These are phyloP conservation scores for Gouania willdenowi DNA, from an alignment of 2,797 vertebrate genomes.

Conservation along the genomic window DNA sequence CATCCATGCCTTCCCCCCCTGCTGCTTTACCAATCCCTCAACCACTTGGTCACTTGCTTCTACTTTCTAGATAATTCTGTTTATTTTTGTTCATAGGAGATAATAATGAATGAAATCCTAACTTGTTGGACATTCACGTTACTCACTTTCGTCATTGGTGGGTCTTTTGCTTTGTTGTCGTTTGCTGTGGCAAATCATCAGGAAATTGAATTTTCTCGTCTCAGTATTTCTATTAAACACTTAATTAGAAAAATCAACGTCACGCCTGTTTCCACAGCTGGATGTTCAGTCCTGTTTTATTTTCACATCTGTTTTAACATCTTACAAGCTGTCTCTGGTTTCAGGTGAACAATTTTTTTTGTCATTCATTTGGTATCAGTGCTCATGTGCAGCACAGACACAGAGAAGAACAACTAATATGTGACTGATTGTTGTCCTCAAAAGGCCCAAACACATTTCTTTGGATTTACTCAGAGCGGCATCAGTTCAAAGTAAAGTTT, in stretches of 20 bases:
- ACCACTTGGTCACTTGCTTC: too few relatives aligned
- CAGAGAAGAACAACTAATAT: background rate
- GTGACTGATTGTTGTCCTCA: background rate
- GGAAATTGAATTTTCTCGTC: slow-evolving; percentile 5
- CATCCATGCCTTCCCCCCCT: too few relatives aligned
- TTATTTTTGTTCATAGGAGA: too few relatives aligned
- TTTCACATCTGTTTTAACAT: background rate
- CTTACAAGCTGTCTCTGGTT: too few relatives aligned
- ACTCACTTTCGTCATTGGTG: background rate
- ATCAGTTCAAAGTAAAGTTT: background rate
- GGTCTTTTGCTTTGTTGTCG: background rate
- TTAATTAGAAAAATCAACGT: slow-evolving; percentile 5
- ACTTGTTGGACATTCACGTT: slow-evolving; percentile 1
- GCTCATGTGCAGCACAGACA: slow-evolving; percentile 8
- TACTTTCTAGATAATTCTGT: too few relatives aligned
- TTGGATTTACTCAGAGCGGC: background rate
- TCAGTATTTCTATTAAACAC: background rate
- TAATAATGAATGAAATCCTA: too few relatives aligned
- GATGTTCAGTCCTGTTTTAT: slow-evolving; percentile 5
- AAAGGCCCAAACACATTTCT: slow-evolving; percentile 2
- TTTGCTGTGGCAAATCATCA: background rate
- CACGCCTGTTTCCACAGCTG: slow-evolving; percentile 10
- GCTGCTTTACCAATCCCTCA: too few relatives aligned
- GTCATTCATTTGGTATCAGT: background rate
- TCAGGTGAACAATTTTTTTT: background rate